Conservation (phyloP, 2,888 invertebrate genomes). For the Orgyia antiqua region DNA sequence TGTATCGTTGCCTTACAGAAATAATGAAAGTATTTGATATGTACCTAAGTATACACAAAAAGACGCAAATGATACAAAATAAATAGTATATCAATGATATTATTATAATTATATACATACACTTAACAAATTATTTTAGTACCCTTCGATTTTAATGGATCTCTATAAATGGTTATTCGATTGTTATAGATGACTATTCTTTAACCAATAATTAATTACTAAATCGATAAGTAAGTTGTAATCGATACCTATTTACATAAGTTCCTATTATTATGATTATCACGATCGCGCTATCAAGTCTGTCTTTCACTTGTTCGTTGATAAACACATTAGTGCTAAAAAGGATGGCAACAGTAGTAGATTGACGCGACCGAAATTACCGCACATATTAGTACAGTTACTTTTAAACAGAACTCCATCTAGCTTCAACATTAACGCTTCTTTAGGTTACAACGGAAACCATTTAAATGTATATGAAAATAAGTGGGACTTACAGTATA, state of each 20-base stretch:
- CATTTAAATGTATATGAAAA: conserved; percentile 78
- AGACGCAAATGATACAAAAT: conserved; percentile 68
- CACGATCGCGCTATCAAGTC: conserved; percentile 21
- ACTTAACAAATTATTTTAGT: conserved; percentile 72
- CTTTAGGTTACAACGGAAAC: conserved; percentile 68
- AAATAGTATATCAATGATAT: conserved; percentile 69
- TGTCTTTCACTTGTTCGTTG: conserved; percentile 16
- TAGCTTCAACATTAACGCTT: conserved; percentile 58
- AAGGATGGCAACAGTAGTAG: conserved; percentile 14
- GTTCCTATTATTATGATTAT: conserved; percentile 53
- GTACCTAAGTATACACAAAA: conserved; percentile 75
- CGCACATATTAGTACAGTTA: conserved; percentile 24
- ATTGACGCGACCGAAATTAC: conserved; percentile 31
- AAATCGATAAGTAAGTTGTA: conserved; percentile 54
- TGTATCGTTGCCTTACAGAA: conserved; percentile 48
- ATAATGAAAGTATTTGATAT: conserved; percentile 71
- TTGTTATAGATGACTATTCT: conserved; percentile 63
- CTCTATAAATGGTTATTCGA: conserved; percentile 60
- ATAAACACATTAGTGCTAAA: conserved; percentile 18
- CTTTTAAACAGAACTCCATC: conserved; percentile 41
- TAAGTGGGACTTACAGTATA: conserved; percentile 77
- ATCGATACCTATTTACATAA: conserved; percentile 72
- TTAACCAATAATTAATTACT: conserved; percentile 46
- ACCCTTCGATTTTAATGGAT: conserved; percentile 74
- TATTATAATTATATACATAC: conserved; percentile 64